Evolutionary conservation across 2,888 invertebrate genomes (phyloP).

Genomic region (Apomyelois bistriatella): DNA sequence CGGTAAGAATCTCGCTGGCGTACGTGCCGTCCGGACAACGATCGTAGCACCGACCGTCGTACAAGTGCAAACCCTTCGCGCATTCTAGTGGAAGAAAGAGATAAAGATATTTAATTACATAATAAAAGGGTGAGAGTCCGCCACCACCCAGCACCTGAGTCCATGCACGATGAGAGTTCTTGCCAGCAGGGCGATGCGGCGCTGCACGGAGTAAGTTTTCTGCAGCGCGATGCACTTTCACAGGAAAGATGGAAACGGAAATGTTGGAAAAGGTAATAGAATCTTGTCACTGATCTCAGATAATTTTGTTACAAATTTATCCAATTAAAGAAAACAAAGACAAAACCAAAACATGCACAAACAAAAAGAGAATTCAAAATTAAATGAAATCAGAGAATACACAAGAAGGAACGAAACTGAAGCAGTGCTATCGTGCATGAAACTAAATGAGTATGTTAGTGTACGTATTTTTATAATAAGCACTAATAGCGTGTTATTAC

Average conservation of each 20-base stretch:
- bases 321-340: conserved; percentile 38
- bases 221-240: conserved; percentile 46
- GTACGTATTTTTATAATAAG: conserved; percentile 27
- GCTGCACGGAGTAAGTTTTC: conserved; percentile 34
- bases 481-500: conserved; percentile 32
- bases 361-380: conserved; percentile 72
- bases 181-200: conserved; percentile 58
- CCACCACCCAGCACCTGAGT: conserved; percentile 72
- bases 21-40: conserved; percentile 79
- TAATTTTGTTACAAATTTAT: conserved; percentile 53
- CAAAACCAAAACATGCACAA: conserved; percentile 34
- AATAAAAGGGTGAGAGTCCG: conserved; percentile 46
- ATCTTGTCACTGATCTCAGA: conserved; percentile 78
- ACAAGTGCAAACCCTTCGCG: conserved; percentile 79
- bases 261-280: conserved; percentile 46
- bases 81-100: conserved; percentile 83
- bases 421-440: conserved; percentile 13
- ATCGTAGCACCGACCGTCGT: conserved; percentile 80
- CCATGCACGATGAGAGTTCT: conserved; percentile 69
- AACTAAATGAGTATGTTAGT: conserved; percentile 21
- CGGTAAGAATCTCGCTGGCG: conserved; percentile 60
- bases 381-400: conserved; percentile 67
- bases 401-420: no score
- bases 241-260: conserved; percentile 36
- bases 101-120: conserved; percentile 59